A percentile compares a stretch with the other conserved stretches of the same genome.
Evolutionary conservation across 2,888 invertebrate species (phyloP).

Genomic region (Epistrophe grossulariae): DNA sequence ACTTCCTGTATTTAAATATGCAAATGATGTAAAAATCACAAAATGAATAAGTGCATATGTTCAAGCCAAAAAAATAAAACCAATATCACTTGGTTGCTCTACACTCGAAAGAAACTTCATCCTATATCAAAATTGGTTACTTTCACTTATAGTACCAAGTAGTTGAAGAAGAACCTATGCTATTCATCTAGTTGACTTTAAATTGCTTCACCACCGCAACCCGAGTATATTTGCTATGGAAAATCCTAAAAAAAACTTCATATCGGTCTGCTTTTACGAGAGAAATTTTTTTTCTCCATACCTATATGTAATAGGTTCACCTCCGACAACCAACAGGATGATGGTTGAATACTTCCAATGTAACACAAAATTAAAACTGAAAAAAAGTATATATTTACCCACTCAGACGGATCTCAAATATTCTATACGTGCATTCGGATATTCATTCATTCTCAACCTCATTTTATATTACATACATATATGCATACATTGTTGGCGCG

Average conservation of each 20-base stretch:
- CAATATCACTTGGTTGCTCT: conserved; percentile 5
- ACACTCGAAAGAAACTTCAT: conserved; percentile 1
- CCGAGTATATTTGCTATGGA: background rate
- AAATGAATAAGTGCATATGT: background rate
- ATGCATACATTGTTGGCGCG: background rate
- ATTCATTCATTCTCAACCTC: conserved; percentile 39
- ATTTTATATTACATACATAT: background rate
- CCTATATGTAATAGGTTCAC: conserved; percentile 14
- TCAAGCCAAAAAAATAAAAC: conserved; percentile 13
- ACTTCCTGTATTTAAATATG: background rate
- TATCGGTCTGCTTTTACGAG: background rate
- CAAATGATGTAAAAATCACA: background rate
- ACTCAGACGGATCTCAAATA: conserved; percentile 60
- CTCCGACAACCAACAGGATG: conserved; percentile 17
- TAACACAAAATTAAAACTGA: conserved; percentile 9
- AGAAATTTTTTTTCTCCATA: background rate
- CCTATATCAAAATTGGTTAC: conserved; percentile 37
- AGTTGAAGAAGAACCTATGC: conserved; percentile 18
- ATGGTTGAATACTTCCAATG: conserved; percentile 23
- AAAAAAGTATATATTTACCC: conserved; percentile 36
- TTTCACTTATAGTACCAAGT: background rate
- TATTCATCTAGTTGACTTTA: conserved; percentile 26
- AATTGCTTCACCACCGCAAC: conserved; percentile 12
- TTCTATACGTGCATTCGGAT: conserved; percentile 38
- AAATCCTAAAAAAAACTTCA: background rate